These are phyloP conservation scores for Sebastes nivosus DNA, from an alignment of 2,797 vertebrate species.

Conservation along the genomic window DNA sequence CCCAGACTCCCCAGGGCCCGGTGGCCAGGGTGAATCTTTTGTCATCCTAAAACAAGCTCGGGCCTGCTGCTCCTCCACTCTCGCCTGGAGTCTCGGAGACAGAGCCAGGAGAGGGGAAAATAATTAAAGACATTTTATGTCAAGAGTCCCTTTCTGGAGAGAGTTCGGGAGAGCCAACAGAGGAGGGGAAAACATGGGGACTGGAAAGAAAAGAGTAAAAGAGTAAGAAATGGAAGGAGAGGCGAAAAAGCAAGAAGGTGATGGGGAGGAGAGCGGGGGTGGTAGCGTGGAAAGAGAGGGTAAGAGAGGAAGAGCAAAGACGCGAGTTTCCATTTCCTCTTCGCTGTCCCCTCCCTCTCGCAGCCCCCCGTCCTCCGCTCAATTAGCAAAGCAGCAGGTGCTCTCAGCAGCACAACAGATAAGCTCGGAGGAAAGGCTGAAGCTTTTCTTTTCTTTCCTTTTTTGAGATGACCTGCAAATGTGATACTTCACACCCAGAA, in stretches of 20 bases:
- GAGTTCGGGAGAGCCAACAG: conserved; percentile 68
- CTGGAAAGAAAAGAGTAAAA: conserved; percentile 31
- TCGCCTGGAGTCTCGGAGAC: conserved; percentile 79
- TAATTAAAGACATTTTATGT: conserved; percentile 93
- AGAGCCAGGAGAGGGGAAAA: conserved; percentile 78
- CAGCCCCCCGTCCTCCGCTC: conserved; percentile 84
- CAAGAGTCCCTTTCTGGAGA: conserved; percentile 85
- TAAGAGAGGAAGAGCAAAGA: conserved; percentile 67
- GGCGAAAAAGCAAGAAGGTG: conserved; percentile 47
- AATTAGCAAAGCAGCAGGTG: conserved; percentile 98
- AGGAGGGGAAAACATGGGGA: conserved; percentile 46
- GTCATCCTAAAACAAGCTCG: conserved; percentile 80
- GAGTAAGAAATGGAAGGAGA: conserved; percentile 51
- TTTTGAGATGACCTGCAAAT: conserved; percentile 91
- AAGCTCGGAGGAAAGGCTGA: conserved; percentile 84
- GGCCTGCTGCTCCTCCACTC: conserved; percentile 77
- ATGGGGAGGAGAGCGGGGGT: conserved; percentile 36
- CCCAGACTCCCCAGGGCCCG: conserved; percentile 71
- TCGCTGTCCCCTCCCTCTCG: conserved; percentile 69
- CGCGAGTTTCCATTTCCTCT: conserved; percentile 78
- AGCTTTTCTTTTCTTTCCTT: conserved; percentile 74
- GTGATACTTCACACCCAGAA: conserved; percentile 92
- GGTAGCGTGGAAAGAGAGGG: conserved; percentile 31
- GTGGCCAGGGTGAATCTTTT: conserved; percentile 76
- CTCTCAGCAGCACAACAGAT: conserved; percentile 87